These are phyloP conservation scores for Xiphydria camelus DNA, from an alignment of 2,888 invertebrate genomes.

Conservation along the genomic window DNA sequence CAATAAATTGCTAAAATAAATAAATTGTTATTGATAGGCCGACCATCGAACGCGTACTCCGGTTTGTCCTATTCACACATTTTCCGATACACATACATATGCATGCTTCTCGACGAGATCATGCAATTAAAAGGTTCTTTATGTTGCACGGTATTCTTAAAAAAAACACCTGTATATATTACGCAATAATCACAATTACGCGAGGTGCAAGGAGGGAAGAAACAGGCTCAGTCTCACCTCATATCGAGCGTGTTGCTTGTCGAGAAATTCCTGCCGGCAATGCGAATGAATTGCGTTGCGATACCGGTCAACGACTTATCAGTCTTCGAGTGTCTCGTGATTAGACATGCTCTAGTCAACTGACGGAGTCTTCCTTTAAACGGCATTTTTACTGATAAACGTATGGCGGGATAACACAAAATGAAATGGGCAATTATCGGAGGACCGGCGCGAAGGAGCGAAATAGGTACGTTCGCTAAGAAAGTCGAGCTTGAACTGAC, in stretches of 20 bases:
- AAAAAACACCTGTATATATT: too few relatives aligned
- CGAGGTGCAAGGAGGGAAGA: too few relatives aligned
- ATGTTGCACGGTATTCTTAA: too few relatives aligned
- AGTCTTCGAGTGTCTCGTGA: conserved; percentile 12
- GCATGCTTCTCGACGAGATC: too few relatives aligned
- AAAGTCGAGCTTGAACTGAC: conserved; percentile 35
- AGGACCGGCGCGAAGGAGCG: not conserved
- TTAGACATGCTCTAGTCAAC: conserved; percentile 33
- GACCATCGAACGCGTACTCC: too few relatives aligned
- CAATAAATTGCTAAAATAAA: too few relatives aligned
- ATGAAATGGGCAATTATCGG: not conserved
- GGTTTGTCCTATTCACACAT: too few relatives aligned
- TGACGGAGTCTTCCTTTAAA: conserved; percentile 38
- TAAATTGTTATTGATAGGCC: too few relatives aligned
- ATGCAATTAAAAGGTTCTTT: too few relatives aligned
- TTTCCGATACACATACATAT: too few relatives aligned
- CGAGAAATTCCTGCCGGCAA: conserved; percentile 40
- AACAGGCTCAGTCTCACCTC: conserved; percentile 38
- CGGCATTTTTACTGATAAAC: conserved; percentile 31
- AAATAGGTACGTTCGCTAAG: conserved; percentile 15
- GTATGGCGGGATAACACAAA: not conserved
- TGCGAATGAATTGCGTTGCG: conserved; percentile 22
- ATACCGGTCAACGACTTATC: conserved; percentile 21
- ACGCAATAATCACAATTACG: too few relatives aligned
- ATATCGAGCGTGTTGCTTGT: conserved; percentile 37